Base-by-base conservation (phyloP, 2,113 vertebrate species). In the Chaetodon auriga region DNA sequence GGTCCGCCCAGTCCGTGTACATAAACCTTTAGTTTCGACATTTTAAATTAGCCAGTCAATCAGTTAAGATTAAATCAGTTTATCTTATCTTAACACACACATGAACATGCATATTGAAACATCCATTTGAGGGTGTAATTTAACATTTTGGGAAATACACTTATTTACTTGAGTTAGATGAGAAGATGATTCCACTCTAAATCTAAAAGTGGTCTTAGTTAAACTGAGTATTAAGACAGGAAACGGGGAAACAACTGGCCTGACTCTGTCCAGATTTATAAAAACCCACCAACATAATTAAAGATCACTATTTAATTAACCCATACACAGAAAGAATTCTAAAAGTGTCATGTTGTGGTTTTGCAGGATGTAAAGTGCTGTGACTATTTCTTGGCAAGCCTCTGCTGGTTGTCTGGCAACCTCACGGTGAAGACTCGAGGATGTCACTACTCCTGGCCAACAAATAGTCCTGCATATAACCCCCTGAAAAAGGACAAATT, bases 1-100 rank as follows among this genome's bases (percentile, higher is more conserved):
- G 96, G 78, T 99, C 98, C 0, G 98, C 98, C 98, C 98, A 99
- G 92, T 99, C 98, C 0, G 98, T 99, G 95, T 99, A 99, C 98
- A 99, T 99, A 92, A 99, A 99, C 92, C 98, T 94, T 72, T 3
- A 66, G 80, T 53, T 16, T 46, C 73, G 4, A 78, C 5, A 68
- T 12, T 66, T 38, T 2, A 63, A 61, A 72, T 48, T 0, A 75
- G 48, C 13, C 35, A 45, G 5, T 49, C 11, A 58, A 16, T 35
- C 15, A 65, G 13, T 19, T 19, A 3, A 43, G 5, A 41, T 7
- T 45, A 1, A 45, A 2, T 45, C 8, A 45, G 11, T 45, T 12
- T 45, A 45, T 45, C 43, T 30, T 30, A 30, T 30, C 30, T 30
- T 30, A 30, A 30, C 30, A 30, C 30, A 30, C 30, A 30, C 3